Percentiles rank a stretch among this genome's conserved stretches.
Evolutionary conservation across 2,113 vertebrate species (phyloP).

Genomic region (Cichladusa arquata): DNA sequence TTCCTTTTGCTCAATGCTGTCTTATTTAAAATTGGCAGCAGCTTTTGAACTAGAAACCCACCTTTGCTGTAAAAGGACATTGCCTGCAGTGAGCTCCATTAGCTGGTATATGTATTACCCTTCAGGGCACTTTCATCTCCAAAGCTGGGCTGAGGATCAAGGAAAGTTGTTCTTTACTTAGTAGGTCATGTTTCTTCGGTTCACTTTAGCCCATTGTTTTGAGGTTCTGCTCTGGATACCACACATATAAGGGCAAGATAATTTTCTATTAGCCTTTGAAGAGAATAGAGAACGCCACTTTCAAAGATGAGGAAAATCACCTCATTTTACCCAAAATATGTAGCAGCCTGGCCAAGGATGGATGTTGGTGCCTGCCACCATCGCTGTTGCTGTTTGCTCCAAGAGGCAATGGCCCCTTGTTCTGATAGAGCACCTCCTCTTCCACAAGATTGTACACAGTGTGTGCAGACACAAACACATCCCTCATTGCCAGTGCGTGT

Average conservation of each 20-base stretch:
- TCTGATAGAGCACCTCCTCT: background rate
- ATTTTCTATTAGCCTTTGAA: background rate
- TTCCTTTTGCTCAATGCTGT: background rate
- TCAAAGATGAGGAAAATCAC: background rate
- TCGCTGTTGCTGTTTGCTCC: background rate
- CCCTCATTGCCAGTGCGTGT: too few relatives aligned
- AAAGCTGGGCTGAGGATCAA: background rate
- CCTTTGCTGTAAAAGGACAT: background rate
- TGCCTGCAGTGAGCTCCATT: background rate
- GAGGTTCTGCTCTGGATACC: background rate
- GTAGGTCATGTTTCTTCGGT: background rate
- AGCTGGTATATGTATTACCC: background rate
- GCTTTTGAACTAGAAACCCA: background rate
- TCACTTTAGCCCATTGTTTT: background rate
- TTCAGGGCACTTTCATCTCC: background rate
- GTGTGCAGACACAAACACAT: background rate
- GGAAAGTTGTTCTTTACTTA: background rate
- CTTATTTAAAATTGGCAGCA: background rate
- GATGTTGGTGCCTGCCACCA: background rate
- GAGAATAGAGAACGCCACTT: background rate
- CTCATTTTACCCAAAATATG: background rate
- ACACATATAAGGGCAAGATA: background rate
- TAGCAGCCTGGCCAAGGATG: background rate
- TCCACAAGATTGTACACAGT: rapidly evolving
- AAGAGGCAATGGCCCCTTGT: background rate